phyloP scores from a whole-genome alignment of 2,888 invertebrate species.

The Ectemnius cavifrons region DNA sequence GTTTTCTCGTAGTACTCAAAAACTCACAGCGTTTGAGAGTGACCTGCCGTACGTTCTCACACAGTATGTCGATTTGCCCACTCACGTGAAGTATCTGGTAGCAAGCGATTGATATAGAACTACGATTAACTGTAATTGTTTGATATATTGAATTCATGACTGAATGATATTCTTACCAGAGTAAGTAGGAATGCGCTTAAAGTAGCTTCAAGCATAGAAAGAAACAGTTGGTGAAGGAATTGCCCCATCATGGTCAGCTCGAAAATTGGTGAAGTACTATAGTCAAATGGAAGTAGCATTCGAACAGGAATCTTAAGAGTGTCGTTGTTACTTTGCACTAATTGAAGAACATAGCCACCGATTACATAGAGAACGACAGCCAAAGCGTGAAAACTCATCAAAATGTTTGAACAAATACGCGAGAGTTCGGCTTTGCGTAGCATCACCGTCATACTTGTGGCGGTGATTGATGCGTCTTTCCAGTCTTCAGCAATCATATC shows the following conservation, averaged over 20 bases:
- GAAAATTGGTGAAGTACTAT: not conserved
- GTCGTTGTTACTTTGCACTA: not conserved
- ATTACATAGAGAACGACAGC: not conserved
- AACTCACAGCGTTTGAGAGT: not conserved
- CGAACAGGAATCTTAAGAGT: not conserved
- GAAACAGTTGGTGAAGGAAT: constrained; percentile 8
- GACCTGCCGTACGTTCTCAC: constrained; percentile 16
- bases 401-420: not conserved
- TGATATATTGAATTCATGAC: not conserved
- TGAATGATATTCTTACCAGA: constrained; percentile 11
- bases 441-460: not conserved
- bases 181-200: constrained; percentile 17
- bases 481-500: not conserved
- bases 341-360: not conserved
- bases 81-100: constrained; percentile 40
- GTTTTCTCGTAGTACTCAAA: constrained; percentile 2
- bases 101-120: too few relatives aligned
- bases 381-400: not conserved
- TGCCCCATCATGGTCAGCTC: not conserved
- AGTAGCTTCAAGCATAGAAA: not conserved
- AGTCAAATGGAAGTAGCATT: not conserved
- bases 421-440: not conserved
- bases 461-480: not conserved
- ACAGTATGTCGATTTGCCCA: constrained; percentile 46
- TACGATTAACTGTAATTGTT: not conserved